Base-by-base conservation (phyloP, 2,888 invertebrate genomes). In the Cosmopolites sordidus region DNA sequence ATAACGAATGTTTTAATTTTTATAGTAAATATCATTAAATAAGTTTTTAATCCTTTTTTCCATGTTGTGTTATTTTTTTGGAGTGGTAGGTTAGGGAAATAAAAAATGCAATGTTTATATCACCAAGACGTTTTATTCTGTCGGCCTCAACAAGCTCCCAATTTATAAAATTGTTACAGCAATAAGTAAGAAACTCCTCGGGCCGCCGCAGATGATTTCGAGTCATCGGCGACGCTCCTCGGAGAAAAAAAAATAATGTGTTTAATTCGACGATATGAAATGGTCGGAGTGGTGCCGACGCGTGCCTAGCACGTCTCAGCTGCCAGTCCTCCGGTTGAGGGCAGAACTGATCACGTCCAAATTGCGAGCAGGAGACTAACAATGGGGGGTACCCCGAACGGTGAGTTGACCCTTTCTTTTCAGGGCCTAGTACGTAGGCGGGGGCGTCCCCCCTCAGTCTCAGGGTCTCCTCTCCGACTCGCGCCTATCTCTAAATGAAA, bases 111-210 rank as follows among this genome's bases (percentile, higher is more conserved):
- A 41, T 37, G 37, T 59, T 64, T 68, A 69, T 70, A 71, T 71
- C 70, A 72, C 70, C 70, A 71, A 68, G 72, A 72, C 71, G 70
- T 68, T 72, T 69, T 71, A 71, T 72, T 72, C 70, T 70, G 70
- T 69, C 69, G 65, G 66, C 70, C 71, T 71, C 71, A 71, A 71
- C 70, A 69, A 70, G 66, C 77, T 77, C 77, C 83, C 83, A 83
- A 83, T 84, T 79, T 79, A 79, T 62, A 65, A 55, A 57, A 60
- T 59, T 44, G 43, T 50, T 75, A 78, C 78, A 76, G 74, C 61
- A 58, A 61, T 58, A 59, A 55, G 53, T 58, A 53, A 41, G 33
- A 22, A 43, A 42, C 44, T 43, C 39, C 37, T 30, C 37, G 30
- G 46, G 46, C 45, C 37, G 30, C 18, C 38, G 43, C 52, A 18